Conservation (phyloP, 2,113 vertebrate species). For the Kryptolebias marmoratus region DNA sequence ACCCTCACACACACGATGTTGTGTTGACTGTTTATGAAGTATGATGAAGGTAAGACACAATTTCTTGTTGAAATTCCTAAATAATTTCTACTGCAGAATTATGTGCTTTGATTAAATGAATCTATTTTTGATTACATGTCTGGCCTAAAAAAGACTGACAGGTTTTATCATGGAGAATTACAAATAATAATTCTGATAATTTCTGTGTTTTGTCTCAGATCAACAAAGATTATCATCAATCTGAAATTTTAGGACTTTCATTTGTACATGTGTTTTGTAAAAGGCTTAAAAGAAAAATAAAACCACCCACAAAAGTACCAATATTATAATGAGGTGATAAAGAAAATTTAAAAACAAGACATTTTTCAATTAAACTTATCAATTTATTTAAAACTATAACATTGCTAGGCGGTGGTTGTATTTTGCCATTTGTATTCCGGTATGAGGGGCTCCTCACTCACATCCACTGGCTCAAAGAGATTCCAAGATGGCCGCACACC, state of each 20-base stretch:
- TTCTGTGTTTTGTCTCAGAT: background rate
- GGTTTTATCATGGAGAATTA: slow-evolving; percentile 6
- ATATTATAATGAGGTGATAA: background rate
- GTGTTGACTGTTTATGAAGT: slow-evolving; percentile 23
- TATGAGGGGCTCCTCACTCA: slow-evolving; percentile 24
- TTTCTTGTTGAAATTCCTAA: slow-evolving; percentile 23
- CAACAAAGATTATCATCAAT: background rate
- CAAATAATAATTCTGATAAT: slow-evolving; percentile 7
- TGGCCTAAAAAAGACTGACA: slow-evolving; percentile 8
- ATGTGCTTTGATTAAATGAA: slow-evolving; percentile 3
- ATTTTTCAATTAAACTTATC: too few species aligned
- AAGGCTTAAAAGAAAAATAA: background rate
- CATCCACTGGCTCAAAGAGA: slow-evolving; percentile 51
- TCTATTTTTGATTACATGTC: slow-evolving; percentile 6
- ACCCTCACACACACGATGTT: slow-evolving; percentile 8
- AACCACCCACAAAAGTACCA: background rate
- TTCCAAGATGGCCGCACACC: slow-evolving; percentile 75
- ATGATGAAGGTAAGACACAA: slow-evolving; percentile 28
- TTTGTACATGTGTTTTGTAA: background rate
- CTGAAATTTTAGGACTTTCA: background rate
- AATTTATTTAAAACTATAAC: too few species aligned
- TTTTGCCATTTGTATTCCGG: slow-evolving; percentile 12
- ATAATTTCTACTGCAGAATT: background rate
- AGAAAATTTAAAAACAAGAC: too few species aligned
- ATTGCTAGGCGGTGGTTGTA: background rate